Evolutionary conservation across 2,888 invertebrate genomes (phyloP).

Genomic region (Alviniconcha strummeri): DNA sequence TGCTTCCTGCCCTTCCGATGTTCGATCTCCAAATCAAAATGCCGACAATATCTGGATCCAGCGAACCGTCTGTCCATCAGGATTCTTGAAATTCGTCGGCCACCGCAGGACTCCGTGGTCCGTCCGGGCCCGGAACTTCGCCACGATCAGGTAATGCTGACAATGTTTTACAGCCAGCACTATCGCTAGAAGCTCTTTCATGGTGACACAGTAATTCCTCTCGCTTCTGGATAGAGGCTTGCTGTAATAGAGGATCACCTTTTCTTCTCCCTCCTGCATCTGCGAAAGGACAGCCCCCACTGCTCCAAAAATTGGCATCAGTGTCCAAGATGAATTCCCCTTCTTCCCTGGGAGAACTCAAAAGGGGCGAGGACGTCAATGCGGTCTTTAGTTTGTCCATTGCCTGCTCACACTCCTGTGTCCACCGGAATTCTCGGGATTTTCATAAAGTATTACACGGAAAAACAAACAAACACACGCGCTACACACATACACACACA

Average conservation of each 20-base stretch:
- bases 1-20: conserved; percentile 32
- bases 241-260: conserved; percentile 21
- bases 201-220: not conserved
- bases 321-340: conserved; percentile 31
- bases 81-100: conserved; percentile 28
- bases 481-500: no score
- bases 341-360: conserved; percentile 31
- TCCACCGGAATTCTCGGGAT: no score
- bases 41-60: conserved; percentile 33
- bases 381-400: no score
- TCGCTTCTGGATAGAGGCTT: conserved; percentile 6
- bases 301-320: conserved; percentile 14
- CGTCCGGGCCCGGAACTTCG: not conserved
- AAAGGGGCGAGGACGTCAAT: conserved; percentile 5
- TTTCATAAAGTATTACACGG: no score
- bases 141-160: not conserved
- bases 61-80: no score
- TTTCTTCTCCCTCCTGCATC: not conserved
- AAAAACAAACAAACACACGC: no score
- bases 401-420: no score
- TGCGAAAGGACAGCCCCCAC: conserved; percentile 23
- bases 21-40: conserved; percentile 30
- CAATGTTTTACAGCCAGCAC: no score
- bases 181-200: conserved; percentile 8
- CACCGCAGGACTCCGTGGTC: conserved; percentile 20